phyloP scores from a whole-genome alignment of 2,797 vertebrate genomes.

The Acropternis orthonyx region DNA sequence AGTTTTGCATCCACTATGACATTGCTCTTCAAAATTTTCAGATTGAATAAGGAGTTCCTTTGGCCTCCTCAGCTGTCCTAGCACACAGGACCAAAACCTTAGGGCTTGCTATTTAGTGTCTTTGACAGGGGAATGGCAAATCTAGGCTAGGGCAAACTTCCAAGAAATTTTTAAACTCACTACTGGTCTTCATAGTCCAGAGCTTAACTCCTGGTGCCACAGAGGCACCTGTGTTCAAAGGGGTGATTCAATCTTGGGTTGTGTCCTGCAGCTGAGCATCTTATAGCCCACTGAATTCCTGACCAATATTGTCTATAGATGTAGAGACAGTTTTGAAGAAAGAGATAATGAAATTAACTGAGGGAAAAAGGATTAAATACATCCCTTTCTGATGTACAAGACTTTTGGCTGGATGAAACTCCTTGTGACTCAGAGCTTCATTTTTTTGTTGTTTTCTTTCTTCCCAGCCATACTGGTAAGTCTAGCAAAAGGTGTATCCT shows the following conservation, averaged over 20 bases:
- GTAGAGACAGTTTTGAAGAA: not conserved
- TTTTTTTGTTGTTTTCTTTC: not conserved
- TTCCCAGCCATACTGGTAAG: rapidly evolving
- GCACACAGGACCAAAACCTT: not conserved
- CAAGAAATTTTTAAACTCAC: not conserved
- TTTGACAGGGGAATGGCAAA: not conserved
- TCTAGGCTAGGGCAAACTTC: not conserved
- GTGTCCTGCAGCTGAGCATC: not conserved
- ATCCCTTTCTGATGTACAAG: not conserved
- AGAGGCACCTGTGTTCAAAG: not conserved
- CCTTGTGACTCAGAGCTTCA: not conserved
- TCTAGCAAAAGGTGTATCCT: not conserved
- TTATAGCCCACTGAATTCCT: not conserved
- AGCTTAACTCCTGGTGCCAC: not conserved
- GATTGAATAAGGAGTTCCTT: not conserved
- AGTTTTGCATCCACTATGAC: not conserved
- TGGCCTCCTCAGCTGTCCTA: not conserved
- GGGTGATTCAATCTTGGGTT: rapidly evolving
- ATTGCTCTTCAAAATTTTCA: rapidly evolving
- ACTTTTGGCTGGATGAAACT: not conserved
- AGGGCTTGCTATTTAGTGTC: rapidly evolving
- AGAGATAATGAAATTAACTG: not conserved
- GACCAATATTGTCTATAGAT: not conserved
- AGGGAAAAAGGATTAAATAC: not conserved
- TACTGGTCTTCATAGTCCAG: not conserved